Percentiles rank a stretch among this genome's conserved stretches.
These are phyloP conservation scores for Schizaphis graminum DNA, from an alignment of 2,888 invertebrate species.

Conservation along the genomic window DNA sequence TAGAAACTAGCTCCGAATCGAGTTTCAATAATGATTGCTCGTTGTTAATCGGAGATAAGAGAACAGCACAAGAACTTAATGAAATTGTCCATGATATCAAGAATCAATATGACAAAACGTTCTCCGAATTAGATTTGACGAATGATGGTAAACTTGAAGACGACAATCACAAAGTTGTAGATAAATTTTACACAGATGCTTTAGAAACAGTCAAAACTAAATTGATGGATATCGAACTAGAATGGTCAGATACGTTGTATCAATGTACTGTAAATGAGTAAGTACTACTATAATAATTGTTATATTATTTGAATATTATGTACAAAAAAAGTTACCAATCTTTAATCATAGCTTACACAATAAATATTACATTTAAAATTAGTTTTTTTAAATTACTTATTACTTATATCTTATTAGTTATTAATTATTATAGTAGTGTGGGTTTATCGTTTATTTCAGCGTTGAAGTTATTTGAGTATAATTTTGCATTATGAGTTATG, in stretches of 20 bases:
- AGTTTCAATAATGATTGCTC: neutral
- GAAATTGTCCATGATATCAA: neutral
- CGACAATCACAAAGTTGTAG: neutral
- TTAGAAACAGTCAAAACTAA: neutral
- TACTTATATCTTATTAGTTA: neutral
- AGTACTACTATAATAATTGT: neutral
- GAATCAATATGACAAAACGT: neutral
- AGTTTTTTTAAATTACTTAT: neutral
- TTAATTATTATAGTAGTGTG: neutral
- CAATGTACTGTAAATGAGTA: conserved; percentile 4
- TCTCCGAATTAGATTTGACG: neutral
- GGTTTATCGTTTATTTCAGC: neutral
- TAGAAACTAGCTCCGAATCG: neutral
- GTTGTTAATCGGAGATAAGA: neutral
- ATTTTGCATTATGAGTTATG: neutral
- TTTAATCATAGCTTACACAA: no score
- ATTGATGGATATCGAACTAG: conserved; percentile 6
- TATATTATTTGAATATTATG: neutral
- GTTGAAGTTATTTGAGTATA: neutral
- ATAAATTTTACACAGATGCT: neutral
- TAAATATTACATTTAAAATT: neutral
- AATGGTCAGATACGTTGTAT: conserved; percentile 30
- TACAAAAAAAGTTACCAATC: neutral
- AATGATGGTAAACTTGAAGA: neutral
- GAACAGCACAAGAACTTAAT: neutral